Percentiles rank a stretch among this genome's conserved stretches.
Conservation (phyloP, 2,113 vertebrate genomes). For the Rhinoptilus africanus region DNA sequence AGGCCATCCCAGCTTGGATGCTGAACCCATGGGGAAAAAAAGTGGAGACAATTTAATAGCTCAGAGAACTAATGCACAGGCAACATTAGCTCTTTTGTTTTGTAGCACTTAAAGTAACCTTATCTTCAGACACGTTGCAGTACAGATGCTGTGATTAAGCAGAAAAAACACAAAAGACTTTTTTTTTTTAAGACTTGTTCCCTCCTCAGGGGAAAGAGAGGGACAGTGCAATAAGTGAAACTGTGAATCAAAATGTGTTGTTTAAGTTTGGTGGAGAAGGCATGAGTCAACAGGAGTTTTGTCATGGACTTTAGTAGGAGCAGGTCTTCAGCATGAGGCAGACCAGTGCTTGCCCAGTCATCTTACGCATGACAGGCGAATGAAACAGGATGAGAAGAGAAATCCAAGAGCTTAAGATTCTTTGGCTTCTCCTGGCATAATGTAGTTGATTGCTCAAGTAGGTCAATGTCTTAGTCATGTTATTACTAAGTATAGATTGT, state of each 20-base stretch:
- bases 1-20: neutral
- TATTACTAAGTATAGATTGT: conserved; percentile 17
- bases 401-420: neutral
- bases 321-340: neutral
- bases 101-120: neutral
- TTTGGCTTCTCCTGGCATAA: neutral
- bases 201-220: neutral
- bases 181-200: neutral
- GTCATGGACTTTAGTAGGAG: neutral
- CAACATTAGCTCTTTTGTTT: neutral
- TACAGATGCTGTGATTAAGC: neutral
- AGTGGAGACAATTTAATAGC: neutral
- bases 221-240: neutral
- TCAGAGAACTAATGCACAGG: neutral
- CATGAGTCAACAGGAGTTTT: neutral
- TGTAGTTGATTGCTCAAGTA: neutral
- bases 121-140: neutral
- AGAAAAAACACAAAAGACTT: neutral
- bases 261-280: neutral
- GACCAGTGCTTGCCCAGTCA: neutral
- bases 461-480: neutral
- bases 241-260: neutral
- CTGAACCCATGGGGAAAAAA: neutral
- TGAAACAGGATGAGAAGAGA: neutral
- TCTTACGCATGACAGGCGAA: fast-evolving